phyloP scores from a whole-genome alignment of 2,113 vertebrate species.

The Sebastes schlegelii region DNA sequence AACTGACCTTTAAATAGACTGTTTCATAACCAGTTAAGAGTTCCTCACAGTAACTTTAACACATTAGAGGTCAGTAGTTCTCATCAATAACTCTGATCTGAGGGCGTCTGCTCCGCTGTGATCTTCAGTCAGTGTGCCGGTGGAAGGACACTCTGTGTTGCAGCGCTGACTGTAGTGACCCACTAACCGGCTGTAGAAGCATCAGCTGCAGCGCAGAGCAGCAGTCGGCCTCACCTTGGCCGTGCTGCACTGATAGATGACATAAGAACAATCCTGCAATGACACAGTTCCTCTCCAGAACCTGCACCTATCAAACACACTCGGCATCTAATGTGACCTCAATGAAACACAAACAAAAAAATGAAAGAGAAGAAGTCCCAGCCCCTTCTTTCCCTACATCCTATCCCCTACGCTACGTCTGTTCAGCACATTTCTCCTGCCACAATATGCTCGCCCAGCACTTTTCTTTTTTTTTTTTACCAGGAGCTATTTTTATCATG shows the following conservation, averaged over 20 bases:
- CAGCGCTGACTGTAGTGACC: slow-evolving; percentile 52
- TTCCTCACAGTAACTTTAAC: not conserved
- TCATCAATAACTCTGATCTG: not conserved
- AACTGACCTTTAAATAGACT: too few species aligned
- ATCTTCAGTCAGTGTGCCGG: slow-evolving; percentile 19
- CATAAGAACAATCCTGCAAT: slow-evolving; percentile 40
- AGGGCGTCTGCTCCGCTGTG: slow-evolving; percentile 23
- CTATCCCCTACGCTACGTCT: slow-evolving; percentile 61
- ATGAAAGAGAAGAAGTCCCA: slow-evolving; percentile 1
- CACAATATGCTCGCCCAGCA: slow-evolving; percentile 77
- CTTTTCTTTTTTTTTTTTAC: slow-evolving; percentile 60
- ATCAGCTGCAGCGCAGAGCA: slow-evolving; percentile 35
- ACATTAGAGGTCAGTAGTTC: slow-evolving; percentile 9
- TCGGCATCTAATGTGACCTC: slow-evolving; percentile 63
- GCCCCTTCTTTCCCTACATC: slow-evolving; percentile 38
- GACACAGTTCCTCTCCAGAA: slow-evolving; percentile 21
- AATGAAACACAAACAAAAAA: slow-evolving; percentile 54
- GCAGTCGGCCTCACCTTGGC: slow-evolving; percentile 56
- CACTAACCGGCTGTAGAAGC: slow-evolving; percentile 52
- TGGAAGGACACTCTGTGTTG: slow-evolving; percentile 46
- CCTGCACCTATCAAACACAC: slow-evolving; percentile 40
- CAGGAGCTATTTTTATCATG: slow-evolving; percentile 81
- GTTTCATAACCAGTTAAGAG: not conserved
- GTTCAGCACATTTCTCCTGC: slow-evolving; percentile 83
- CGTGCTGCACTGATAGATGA: slow-evolving; percentile 53